These are phyloP conservation scores for Cylloceria caligata DNA, from an alignment of 2,888 invertebrate species.

Conservation along the genomic window DNA sequence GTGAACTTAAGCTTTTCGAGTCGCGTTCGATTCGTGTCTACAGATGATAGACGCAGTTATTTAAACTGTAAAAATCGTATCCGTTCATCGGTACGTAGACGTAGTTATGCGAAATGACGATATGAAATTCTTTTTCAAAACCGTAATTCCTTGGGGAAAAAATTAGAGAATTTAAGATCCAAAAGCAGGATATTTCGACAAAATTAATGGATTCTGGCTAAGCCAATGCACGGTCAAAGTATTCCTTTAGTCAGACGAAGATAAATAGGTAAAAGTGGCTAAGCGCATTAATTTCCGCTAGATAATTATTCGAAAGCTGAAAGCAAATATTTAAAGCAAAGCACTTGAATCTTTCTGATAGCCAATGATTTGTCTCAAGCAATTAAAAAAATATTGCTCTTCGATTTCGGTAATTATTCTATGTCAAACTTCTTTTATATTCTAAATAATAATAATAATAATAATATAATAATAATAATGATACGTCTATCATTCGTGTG, in stretches of 20 bases:
- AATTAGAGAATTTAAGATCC: constrained; percentile 11
- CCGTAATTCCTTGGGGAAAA: background rate
- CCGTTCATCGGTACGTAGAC: background rate
- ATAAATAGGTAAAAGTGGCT: constrained; percentile 2
- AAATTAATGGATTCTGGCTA: constrained; percentile 27
- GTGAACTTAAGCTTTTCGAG: constrained; percentile 79
- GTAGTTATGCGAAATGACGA: too few relatives aligned
- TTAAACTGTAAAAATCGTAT: too few relatives aligned
- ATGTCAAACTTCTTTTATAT: background rate
- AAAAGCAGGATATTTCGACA: constrained; percentile 23
- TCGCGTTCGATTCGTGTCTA: constrained; percentile 41
- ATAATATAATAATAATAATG: background rate
- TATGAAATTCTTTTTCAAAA: background rate
- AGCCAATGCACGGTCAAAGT: constrained; percentile 5
- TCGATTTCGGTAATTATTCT: too few relatives aligned
- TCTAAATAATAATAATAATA: background rate
- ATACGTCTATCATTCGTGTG: background rate
- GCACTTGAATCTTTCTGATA: background rate
- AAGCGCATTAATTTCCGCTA: constrained; percentile 3
- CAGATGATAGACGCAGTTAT: too few relatives aligned
- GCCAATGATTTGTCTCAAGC: background rate
- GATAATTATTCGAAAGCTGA: constrained; percentile 11
- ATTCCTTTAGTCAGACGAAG: background rate
- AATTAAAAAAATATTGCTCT: too few relatives aligned
- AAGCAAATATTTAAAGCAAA: background rate